phyloP scores from a whole-genome alignment of 1,140 invertebrate species.

The Ceratitis capitata region DNA sequence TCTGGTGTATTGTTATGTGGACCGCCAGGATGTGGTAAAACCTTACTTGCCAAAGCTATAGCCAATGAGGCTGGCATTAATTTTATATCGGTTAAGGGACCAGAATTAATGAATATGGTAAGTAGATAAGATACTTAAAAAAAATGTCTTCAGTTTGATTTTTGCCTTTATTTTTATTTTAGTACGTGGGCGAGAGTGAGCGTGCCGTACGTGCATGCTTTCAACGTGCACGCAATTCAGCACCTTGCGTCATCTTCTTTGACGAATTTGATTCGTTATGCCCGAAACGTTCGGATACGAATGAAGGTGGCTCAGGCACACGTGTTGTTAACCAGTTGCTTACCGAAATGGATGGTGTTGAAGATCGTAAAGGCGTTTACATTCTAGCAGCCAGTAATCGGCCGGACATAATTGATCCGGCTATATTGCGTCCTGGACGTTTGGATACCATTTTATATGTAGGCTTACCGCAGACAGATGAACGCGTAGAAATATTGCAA shows the following conservation, averaged over 20 bases:
- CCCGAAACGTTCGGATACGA: constrained; percentile 83
- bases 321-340: constrained; percentile 96
- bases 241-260: constrained; percentile 99
- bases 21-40: constrained; percentile 93
- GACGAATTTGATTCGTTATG: constrained; percentile 98
- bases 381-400: constrained; percentile 96
- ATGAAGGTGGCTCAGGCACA: constrained; percentile 76
- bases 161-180: constrained; percentile 38
- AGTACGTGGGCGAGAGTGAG: constrained; percentile 99
- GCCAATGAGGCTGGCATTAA: constrained; percentile 97
- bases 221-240: constrained; percentile 90
- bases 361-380: constrained; percentile 89
- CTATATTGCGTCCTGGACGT: constrained; percentile 92
- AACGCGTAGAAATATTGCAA: constrained; percentile 88
- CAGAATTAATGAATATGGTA: constrained; percentile 95
- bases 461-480: constrained; percentile 82
- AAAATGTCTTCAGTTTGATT: not conserved
- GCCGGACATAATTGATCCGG: constrained; percentile 96
- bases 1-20: constrained; percentile 92
- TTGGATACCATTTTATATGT: constrained; percentile 95
- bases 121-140: not conserved
- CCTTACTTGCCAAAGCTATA: constrained; percentile 90
- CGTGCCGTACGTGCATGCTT: constrained; percentile 95
- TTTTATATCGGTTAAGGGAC: constrained; percentile 97
- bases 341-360: constrained; percentile 98